These are phyloP conservation scores for Rhinogobius similis DNA, from an alignment of 2,113 vertebrate genomes.

Conservation along the genomic window DNA sequence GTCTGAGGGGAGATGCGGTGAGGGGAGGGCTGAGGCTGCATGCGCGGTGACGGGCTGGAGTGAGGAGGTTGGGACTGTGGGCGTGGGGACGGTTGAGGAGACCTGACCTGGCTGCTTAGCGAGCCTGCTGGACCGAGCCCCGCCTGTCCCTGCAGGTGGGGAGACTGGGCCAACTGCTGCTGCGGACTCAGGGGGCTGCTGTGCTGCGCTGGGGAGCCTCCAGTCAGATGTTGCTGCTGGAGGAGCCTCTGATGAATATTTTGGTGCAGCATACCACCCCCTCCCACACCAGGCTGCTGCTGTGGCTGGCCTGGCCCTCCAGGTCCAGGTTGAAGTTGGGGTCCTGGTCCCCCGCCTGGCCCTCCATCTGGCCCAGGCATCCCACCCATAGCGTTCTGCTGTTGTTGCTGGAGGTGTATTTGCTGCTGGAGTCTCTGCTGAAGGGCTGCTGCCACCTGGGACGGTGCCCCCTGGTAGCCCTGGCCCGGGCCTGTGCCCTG, in stretches of 20 bases:
- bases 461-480: conserved; percentile 73
- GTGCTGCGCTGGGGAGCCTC: conserved; percentile 87
- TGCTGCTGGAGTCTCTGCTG: conserved; percentile 76
- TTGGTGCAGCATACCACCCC: conserved; percentile 79
- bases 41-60: conserved; percentile 95
- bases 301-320: conserved; percentile 51
- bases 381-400: conserved; percentile 72
- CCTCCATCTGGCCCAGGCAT: conserved; percentile 70
- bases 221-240: conserved; percentile 76
- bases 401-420: conserved; percentile 68
- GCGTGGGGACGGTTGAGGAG: conserved; percentile 93
- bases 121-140: conserved; percentile 79
- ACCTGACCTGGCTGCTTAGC: conserved; percentile 94
- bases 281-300: conserved; percentile 54
- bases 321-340: conserved; percentile 84
- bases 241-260: conserved; percentile 91
- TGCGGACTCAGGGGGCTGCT: conserved; percentile 97
- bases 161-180: conserved; percentile 84
- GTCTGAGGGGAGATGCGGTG: conserved; percentile 97
- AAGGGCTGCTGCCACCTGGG: conserved; percentile 70
- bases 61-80: conserved; percentile 93
- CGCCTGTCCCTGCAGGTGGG: conserved; percentile 90
- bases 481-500: conserved; percentile 76
- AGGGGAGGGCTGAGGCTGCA: conserved; percentile 96
- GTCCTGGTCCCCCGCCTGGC: conserved; percentile 52